A percentile compares a stretch with the other conserved stretches of the same genome.
phyloP scores from a whole-genome alignment of 2,888 invertebrate species.

The Plagiodera versicolora region DNA sequence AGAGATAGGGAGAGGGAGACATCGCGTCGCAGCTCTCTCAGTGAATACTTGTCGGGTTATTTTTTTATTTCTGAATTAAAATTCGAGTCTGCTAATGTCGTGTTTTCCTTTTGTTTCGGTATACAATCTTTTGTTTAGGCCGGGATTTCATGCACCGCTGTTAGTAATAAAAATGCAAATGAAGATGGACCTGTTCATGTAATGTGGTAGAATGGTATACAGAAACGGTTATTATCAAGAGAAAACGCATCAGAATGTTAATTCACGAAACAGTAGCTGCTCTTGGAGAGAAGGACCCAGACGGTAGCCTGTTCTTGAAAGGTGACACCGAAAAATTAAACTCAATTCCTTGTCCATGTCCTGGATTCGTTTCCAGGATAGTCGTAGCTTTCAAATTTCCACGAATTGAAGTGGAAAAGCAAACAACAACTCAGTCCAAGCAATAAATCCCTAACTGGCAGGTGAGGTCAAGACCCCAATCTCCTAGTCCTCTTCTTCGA shows the following conservation, averaged over 20 bases:
- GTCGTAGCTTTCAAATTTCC: too few relatives aligned
- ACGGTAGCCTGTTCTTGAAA: too few relatives aligned
- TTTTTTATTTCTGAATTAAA: constrained; percentile 46
- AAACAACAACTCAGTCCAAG: neutral
- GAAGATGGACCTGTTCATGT: constrained; percentile 32
- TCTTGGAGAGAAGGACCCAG: neutral
- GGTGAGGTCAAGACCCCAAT: neutral
- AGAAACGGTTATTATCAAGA: constrained; percentile 16
- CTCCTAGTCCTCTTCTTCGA: neutral
- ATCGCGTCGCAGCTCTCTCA: constrained; percentile 33
- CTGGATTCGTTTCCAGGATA: too few relatives aligned
- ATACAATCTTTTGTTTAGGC: constrained; percentile 47
- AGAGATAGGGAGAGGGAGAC: constrained; percentile 19
- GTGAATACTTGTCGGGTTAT: constrained; percentile 32
- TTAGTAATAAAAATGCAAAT: constrained; percentile 51
- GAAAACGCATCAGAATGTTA: constrained; percentile 16
- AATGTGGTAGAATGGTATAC: constrained; percentile 21
- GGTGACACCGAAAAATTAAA: too few relatives aligned
- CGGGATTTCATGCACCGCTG: constrained; percentile 45
- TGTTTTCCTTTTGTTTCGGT: constrained; percentile 47
- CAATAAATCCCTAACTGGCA: neutral
- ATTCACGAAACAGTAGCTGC: constrained; percentile 13
- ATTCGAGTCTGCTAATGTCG: constrained; percentile 50
- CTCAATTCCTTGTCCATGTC: too few relatives aligned
- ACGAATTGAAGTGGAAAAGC: too few relatives aligned